Evolutionary conservation across 2,888 invertebrate genomes (phyloP).

Genomic region (Flexamia atlantica): DNA sequence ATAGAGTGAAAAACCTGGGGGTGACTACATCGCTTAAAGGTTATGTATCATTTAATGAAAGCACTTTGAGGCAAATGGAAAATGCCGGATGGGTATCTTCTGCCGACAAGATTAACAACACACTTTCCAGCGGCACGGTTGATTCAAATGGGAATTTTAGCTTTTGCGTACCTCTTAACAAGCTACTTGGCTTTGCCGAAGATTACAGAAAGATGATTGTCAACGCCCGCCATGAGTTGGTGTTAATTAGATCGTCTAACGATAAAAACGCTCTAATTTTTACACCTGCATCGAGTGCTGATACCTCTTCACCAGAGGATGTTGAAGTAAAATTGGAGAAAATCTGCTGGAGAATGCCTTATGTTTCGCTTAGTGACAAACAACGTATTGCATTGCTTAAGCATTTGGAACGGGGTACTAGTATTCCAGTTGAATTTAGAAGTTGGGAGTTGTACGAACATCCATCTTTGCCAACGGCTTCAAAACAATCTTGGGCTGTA

Average conservation of each 20-base stretch:
- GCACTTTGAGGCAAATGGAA: background rate
- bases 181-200: constrained; percentile 67
- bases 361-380: constrained; percentile 68
- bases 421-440: constrained; percentile 70
- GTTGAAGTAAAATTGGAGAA: background rate
- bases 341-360: constrained; percentile 67
- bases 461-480: constrained; percentile 71
- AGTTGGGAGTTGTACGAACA: constrained; percentile 73
- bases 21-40: constrained; percentile 24
- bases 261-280: constrained; percentile 10
- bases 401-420: constrained; percentile 61
- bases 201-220: constrained; percentile 67
- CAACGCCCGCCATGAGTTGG: constrained; percentile 37
- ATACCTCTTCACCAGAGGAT: background rate
- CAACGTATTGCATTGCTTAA: constrained; percentile 69
- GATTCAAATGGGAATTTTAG: constrained; percentile 61
- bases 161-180: constrained; percentile 66
- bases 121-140: background rate
- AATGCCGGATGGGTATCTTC: constrained; percentile 62
- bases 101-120: background rate
- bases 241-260: background rate
- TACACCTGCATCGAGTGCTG: background rate
- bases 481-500: constrained; percentile 71
- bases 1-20: constrained; percentile 72
- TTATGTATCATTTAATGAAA: constrained; percentile 3